Evolutionary conservation across 2,888 invertebrate species (phyloP).

Genomic region (Thyatira batis): DNA sequence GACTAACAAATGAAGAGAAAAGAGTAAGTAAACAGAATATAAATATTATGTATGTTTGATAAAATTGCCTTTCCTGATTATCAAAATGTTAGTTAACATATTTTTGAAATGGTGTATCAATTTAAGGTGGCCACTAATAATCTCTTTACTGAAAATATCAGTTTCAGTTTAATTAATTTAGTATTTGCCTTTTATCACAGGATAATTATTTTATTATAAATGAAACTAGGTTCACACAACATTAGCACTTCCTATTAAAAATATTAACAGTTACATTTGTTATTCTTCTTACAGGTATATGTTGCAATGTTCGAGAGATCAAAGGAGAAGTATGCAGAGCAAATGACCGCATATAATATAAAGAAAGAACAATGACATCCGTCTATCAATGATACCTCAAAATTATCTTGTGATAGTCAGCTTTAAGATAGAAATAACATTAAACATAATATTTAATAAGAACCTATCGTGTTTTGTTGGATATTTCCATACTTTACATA

Average conservation of each 20-base stretch:
- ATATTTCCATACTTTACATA: neutral
- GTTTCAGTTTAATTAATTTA: too few species aligned
- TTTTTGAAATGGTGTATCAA: too few species aligned
- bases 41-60: neutral
- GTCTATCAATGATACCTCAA: slow-evolving; percentile 35
- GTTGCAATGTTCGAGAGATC: slow-evolving; percentile 87
- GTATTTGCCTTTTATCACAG: too few species aligned
- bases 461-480: neutral
- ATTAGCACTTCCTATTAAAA: too few species aligned
- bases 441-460: slow-evolving; percentile 34
- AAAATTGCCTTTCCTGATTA: neutral
- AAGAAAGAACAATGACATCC: slow-evolving; percentile 73
- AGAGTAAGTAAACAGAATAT: slow-evolving; percentile 71
- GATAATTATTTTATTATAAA: too few species aligned
- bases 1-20: slow-evolving; percentile 86
- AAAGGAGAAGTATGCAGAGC: slow-evolving; percentile 89
- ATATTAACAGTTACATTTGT: neutral
- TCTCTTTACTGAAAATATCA: too few species aligned
- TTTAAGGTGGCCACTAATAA: too few species aligned
- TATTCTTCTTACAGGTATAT: slow-evolving; percentile 83
- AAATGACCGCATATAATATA: slow-evolving; percentile 86
- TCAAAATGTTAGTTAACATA: slow-evolving; percentile 3
- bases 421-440: slow-evolving; percentile 65
- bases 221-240: too few species aligned
- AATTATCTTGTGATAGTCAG: slow-evolving; percentile 69